Conservation (phyloP, 2,888 invertebrate genomes). For the Hyles lineata region DNA sequence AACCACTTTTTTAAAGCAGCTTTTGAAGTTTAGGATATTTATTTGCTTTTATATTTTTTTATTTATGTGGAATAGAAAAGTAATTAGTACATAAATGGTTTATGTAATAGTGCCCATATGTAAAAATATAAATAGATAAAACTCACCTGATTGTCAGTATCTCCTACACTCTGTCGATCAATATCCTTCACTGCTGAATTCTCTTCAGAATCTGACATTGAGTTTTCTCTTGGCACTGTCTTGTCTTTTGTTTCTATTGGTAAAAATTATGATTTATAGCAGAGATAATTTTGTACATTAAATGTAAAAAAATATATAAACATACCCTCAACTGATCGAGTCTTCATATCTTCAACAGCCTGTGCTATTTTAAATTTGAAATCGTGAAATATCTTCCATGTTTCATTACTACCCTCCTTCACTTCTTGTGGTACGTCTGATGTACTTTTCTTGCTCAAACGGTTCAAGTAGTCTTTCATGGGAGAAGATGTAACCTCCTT, state of each 20-base stretch:
- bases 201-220: constrained; percentile 88
- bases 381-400: constrained; percentile 90
- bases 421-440: constrained; percentile 80
- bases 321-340: constrained; percentile 86
- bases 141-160: constrained; percentile 80
- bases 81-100: not conserved
- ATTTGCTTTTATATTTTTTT: too few relatives aligned
- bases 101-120: too few relatives aligned
- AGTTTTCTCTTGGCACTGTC: constrained; percentile 85
- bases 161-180: constrained; percentile 79
- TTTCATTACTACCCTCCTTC: constrained; percentile 82
- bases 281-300: not conserved
- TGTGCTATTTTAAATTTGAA: constrained; percentile 90
- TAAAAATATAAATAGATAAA: not conserved
- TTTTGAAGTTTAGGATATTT: too few relatives aligned
- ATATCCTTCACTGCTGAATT: constrained; percentile 75
- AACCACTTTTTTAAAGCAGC: too few relatives aligned
- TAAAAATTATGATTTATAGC: not conserved
- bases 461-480: constrained; percentile 84
- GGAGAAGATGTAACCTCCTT: constrained; percentile 80
- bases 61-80: not conserved
- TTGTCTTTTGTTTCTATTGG: constrained; percentile 73
- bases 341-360: constrained; percentile 91
- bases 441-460: constrained; percentile 87
- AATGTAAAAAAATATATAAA: constrained; percentile 22